These are phyloP conservation scores for Lichenostomus cassidix DNA, from an alignment of 2,113 vertebrate genomes.

Conservation along the genomic window DNA sequence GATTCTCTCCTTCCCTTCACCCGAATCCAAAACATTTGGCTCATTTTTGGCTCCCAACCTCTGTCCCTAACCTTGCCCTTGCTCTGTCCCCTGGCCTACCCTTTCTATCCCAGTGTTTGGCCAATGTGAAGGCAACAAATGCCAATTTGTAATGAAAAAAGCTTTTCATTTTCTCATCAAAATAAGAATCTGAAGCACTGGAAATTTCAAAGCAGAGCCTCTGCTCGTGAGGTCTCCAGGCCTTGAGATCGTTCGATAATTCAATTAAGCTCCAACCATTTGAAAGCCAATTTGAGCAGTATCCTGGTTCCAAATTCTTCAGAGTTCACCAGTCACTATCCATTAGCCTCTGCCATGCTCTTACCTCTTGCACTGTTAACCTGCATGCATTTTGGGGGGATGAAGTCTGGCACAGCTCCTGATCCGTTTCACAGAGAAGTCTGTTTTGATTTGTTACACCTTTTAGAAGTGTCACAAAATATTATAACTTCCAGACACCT, in stretches of 20 bases:
- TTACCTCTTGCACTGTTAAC: constrained; percentile 25
- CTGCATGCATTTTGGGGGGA: neutral
- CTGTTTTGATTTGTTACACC: constrained; percentile 56
- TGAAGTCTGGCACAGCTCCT: constrained; percentile 6
- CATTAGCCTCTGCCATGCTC: neutral
- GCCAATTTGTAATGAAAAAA: constrained; percentile 17
- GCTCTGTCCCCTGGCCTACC: neutral
- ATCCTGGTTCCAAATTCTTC: neutral
- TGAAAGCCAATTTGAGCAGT: constrained; percentile 17
- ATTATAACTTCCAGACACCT: constrained; percentile 25
- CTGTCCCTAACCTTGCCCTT: neutral
- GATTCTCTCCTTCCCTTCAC: neutral
- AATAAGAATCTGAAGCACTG: neutral
- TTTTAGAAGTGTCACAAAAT: constrained; percentile 50
- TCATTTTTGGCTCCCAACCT: neutral
- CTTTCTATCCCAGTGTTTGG: neutral
- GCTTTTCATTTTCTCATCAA: constrained; percentile 8
- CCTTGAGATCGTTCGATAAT: neutral
- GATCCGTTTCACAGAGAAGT: constrained; percentile 4
- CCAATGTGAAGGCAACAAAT: neutral
- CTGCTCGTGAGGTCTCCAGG: neutral
- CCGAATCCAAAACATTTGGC: neutral
- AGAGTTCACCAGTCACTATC: constrained; percentile 35
- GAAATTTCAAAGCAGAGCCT: neutral
- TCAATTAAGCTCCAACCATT: constrained; percentile 16